Evolutionary conservation across 1,140 invertebrate genomes (phyloP).

Genomic region (Probaryconus sp.): DNA sequence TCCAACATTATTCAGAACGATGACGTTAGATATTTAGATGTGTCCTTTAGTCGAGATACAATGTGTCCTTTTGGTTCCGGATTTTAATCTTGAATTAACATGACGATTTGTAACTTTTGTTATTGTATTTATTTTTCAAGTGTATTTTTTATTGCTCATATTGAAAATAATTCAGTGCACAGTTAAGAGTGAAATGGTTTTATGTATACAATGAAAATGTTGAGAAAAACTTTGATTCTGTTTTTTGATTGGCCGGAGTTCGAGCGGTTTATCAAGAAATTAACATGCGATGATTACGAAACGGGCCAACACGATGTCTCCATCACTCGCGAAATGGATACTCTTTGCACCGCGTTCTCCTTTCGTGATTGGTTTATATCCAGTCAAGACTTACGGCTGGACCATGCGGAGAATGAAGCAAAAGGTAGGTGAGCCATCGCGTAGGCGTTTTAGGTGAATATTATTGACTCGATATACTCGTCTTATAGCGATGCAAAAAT

Average conservation of each 20-base stretch:
- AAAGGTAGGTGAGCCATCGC: constrained; percentile 47
- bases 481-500: constrained; percentile 42
- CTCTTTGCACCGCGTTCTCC: constrained; percentile 68
- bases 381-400: constrained; percentile 66
- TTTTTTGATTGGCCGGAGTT: constrained; percentile 17
- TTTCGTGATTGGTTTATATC: constrained; percentile 75
- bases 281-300: constrained; percentile 70
- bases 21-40: too few species aligned
- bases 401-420: constrained; percentile 51
- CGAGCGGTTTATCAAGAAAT: constrained; percentile 61
- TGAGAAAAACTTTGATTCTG: neutral
- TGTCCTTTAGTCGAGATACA: too few species aligned
- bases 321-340: constrained; percentile 76
- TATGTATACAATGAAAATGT: too few species aligned
- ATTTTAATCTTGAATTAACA: too few species aligned
- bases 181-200: too few species aligned
- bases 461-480: constrained; percentile 63
- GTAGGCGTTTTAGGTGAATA: constrained; percentile 72
- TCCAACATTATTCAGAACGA: too few species aligned
- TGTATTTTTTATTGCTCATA: too few species aligned
- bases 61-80: too few species aligned
- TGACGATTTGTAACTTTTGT: too few species aligned
- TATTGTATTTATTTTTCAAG: too few species aligned
- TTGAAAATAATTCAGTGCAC: too few species aligned
- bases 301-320: constrained; percentile 71